Evolutionary conservation across 2,888 invertebrate species (phyloP).

Genomic region (Maniola hyperantus): DNA sequence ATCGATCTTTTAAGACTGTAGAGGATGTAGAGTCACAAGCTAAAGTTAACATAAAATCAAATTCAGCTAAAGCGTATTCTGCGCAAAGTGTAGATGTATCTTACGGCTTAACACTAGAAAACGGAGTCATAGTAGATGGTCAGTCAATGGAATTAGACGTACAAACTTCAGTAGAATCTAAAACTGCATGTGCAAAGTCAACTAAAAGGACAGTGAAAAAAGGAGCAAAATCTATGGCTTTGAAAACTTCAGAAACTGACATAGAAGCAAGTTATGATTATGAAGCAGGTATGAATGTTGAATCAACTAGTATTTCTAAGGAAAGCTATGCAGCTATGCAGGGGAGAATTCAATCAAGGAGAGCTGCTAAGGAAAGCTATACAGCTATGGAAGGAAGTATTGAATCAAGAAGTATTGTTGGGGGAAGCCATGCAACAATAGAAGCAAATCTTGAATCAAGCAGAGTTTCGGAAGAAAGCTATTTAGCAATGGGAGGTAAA

Average conservation of each 20-base stretch:
- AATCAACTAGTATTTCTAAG: conserved; percentile 4
- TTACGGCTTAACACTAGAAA: conserved; percentile 14
- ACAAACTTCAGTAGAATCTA: not conserved
- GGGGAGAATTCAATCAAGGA: not conserved
- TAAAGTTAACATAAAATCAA: conserved; percentile 14
- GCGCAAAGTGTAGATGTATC: conserved; percentile 17
- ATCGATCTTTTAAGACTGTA: not conserved
- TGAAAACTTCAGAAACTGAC: not conserved
- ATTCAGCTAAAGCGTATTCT: conserved; percentile 4
- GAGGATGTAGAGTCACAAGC: conserved; percentile 13
- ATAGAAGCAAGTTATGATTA: conserved; percentile 11
- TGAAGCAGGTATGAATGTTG: conserved; percentile 2
- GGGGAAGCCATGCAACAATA: not conserved
- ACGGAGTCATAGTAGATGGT: conserved; percentile 4
- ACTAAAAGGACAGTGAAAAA: conserved; percentile 10
- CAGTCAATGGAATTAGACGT: conserved; percentile 7
- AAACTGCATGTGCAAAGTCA: not conserved
- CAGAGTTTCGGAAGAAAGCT: not conserved
- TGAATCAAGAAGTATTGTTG: conserved; percentile 6
- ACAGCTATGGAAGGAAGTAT: not conserved
- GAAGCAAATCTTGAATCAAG: conserved; percentile 6
- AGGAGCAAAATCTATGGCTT: not conserved
- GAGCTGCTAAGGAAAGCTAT: not conserved
- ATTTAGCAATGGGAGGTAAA: not conserved
- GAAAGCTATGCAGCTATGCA: not conserved